Evolutionary conservation across 1,140 invertebrate genomes (phyloP), one percentile per base, ranked within the genome.

Genomic region (Drosophila nasuta): DNA sequence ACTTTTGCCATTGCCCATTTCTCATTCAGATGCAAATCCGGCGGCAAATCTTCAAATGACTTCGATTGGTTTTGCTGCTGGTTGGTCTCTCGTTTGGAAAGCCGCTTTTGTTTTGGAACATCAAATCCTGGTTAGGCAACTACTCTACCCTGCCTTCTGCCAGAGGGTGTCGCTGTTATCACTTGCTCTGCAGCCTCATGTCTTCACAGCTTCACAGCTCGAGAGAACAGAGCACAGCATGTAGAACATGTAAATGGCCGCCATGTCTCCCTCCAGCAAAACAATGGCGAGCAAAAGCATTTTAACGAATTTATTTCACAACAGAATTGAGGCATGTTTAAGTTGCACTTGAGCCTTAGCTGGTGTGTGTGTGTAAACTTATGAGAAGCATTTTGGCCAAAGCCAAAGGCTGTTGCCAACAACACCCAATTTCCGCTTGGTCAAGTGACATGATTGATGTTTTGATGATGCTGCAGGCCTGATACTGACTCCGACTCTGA

Each of bases 391-490:
- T 5, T 25, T 11, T 1, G 20, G 45, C 45, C 45, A 46, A 46
- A 46, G 41, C 41, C 30, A 54, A 35, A 54, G 15, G 15, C 17
- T 77, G 45, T 48, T 71, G 49, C 64, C 25, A 69, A 69, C 66
- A 76, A 78, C 59, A 88, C 74, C 80, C 81, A 77, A 88, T 89
- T 88, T 88, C 83, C 85, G 83, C 86, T 85, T 75, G 83, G 81
- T 79, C 85, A 85, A 88, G 77, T 88, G 77, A 78, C 83, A 88
- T 88, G 83, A 88, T 88, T 88, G 83, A 88, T 88, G 83, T 63
- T 56, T 59, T 28, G 33, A 35, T 28, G 33, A 35, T 57, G 57
- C 30, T 33, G 11, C 43, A 15, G 30, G 17, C 30, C 57, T 20
- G 45, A 30, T 48, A 46, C 57, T 45, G 41, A 13, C 33, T 43